A percentile compares a stretch with the other conserved stretches of the same genome.
phyloP scores from a whole-genome alignment of 2,888 invertebrate species.

The Allygus modestus region DNA sequence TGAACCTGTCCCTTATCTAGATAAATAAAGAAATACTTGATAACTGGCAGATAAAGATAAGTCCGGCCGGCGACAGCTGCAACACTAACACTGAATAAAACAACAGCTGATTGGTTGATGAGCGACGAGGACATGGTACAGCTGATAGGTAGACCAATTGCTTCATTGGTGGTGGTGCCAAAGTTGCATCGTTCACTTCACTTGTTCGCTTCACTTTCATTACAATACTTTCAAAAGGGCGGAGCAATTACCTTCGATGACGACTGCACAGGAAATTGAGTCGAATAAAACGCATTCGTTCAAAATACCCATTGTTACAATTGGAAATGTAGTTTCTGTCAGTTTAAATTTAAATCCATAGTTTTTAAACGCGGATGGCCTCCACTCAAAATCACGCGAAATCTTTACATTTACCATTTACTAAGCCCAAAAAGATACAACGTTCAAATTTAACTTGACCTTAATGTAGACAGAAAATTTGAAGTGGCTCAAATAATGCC shows the following conservation, averaged over 20 bases:
- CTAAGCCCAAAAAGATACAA: too few relatives aligned
- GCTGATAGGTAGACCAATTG: neutral
- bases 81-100: constrained; percentile 3
- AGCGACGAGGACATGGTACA: constrained; percentile 1
- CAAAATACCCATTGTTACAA: neutral
- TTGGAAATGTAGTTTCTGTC: too few relatives aligned
- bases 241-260: constrained; percentile 9
- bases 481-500: too few relatives aligned
- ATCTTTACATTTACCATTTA: too few relatives aligned
- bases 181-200: neutral
- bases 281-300: neutral
- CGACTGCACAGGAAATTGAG: neutral
- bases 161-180: neutral
- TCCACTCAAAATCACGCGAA: too few relatives aligned
- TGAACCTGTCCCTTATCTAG: neutral
- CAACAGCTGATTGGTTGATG: constrained; percentile 31
- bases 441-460: too few relatives aligned
- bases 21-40: neutral
- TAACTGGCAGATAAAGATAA: neutral
- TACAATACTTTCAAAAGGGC: constrained; percentile 2
- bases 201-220: neutral
- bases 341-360: too few relatives aligned
- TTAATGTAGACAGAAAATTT: too few relatives aligned
- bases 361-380: too few relatives aligned
- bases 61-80: neutral